phyloP scores from a whole-genome alignment of 2,888 invertebrate genomes.

The Xestia xanthographa region DNA sequence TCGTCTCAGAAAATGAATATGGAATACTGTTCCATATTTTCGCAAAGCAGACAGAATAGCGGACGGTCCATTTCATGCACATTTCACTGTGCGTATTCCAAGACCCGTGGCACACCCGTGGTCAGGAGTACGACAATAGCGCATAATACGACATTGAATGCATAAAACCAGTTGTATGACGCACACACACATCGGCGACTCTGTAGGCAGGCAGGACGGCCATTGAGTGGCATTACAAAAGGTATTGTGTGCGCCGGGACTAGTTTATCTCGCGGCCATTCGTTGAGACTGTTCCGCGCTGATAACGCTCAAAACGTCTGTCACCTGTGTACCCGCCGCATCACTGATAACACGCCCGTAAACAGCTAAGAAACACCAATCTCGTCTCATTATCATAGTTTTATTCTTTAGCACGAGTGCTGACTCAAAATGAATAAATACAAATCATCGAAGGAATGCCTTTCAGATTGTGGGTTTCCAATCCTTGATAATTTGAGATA shows the following conservation, averaged over 20 bases:
- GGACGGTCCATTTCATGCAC: slow-evolving; percentile 71
- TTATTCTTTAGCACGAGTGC: not conserved
- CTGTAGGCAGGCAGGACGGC: slow-evolving; percentile 77
- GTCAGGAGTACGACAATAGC: slow-evolving; percentile 77
- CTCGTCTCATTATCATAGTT: slow-evolving; percentile 15
- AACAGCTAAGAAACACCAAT: slow-evolving; percentile 41
- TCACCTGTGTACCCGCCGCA: slow-evolving; percentile 63
- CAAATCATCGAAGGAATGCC: slow-evolving; percentile 15
- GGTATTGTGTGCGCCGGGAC: slow-evolving; percentile 84
- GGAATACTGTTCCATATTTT: slow-evolving; percentile 43
- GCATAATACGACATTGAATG: slow-evolving; percentile 80
- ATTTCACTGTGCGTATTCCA: slow-evolving; percentile 76
- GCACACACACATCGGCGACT: slow-evolving; percentile 69
- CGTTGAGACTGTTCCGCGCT: slow-evolving; percentile 84
- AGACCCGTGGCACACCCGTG: slow-evolving; percentile 77
- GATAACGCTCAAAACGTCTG: slow-evolving; percentile 80
- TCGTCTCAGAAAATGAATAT: slow-evolving; percentile 27
- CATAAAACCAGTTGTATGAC: slow-evolving; percentile 81
- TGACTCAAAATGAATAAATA: slow-evolving; percentile 20
- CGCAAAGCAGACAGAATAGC: slow-evolving; percentile 54
- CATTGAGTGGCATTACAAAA: slow-evolving; percentile 86
- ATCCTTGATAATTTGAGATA: slow-evolving; percentile 16
- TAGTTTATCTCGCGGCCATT: slow-evolving; percentile 85
- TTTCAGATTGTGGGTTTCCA: slow-evolving; percentile 38
- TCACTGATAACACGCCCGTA: slow-evolving; percentile 55